These are phyloP conservation scores for Petaurus breviceps DNA, from an alignment of 2,113 vertebrate species.

Conservation along the genomic window DNA sequence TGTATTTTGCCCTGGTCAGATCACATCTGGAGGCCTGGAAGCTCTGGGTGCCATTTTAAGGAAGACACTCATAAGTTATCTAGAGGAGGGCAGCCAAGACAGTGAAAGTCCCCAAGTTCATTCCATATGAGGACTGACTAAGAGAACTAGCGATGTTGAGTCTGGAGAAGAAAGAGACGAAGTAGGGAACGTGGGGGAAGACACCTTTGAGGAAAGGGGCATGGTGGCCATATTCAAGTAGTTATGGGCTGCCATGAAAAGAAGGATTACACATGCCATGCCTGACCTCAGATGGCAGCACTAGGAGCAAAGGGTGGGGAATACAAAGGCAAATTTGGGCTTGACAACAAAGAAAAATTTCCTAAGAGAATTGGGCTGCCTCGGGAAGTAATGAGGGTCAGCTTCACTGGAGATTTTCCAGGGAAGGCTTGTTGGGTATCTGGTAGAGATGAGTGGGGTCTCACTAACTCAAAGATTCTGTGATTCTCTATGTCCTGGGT, in stretches of 20 bases:
- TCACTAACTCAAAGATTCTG: not conserved
- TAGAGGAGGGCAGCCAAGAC: not conserved
- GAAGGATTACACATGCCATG: not conserved
- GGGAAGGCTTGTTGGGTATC: not conserved
- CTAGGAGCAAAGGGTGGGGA: not conserved
- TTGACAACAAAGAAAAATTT: not conserved
- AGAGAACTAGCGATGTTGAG: not conserved
- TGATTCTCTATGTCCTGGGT: not conserved
- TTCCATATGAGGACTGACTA: not conserved
- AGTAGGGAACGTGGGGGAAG: not conserved
- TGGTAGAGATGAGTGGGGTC: not conserved
- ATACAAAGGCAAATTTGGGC: not conserved
- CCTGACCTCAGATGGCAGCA: not conserved
- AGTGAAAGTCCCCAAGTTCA: not conserved
- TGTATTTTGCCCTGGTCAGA: not conserved
- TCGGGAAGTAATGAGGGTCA: not conserved
- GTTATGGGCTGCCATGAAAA: not conserved
- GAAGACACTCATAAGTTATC: not conserved
- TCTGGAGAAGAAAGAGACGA: not conserved
- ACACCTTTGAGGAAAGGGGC: not conserved
- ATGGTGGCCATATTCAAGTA: not conserved
- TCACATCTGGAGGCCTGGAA: not conserved
- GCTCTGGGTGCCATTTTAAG: not conserved
- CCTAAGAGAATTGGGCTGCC: not conserved
- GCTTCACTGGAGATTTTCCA: not conserved